phyloP scores from a whole-genome alignment of 2,113 vertebrate species.

The Campylomormyrus numenius region DNA sequence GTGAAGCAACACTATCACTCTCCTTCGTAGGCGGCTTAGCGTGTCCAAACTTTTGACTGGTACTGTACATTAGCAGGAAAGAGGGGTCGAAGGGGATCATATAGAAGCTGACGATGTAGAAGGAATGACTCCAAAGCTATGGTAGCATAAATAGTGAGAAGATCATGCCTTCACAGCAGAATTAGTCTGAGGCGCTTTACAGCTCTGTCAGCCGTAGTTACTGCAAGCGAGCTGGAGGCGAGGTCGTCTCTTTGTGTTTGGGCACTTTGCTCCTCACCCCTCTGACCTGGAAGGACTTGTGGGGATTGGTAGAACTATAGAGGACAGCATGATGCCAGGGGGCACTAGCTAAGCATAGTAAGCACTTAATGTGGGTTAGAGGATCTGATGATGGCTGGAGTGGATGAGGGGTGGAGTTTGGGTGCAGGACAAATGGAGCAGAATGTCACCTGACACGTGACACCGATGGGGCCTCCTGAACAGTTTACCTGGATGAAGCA shows the following conservation, averaged over 20 bases:
- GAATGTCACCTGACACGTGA: background rate
- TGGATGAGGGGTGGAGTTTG: constrained; percentile 34
- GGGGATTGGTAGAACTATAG: background rate
- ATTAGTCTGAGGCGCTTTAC: background rate
- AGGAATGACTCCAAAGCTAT: background rate
- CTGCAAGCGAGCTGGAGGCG: background rate
- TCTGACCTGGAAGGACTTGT: background rate
- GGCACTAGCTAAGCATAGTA: constrained; percentile 42
- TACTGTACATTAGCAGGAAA: background rate
- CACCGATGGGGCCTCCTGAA: background rate
- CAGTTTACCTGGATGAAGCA: background rate
- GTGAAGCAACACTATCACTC: background rate
- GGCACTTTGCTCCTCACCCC: background rate
- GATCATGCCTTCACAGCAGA: background rate
- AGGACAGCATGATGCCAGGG: constrained; percentile 18
- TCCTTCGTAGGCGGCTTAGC: background rate
- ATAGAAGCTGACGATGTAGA: background rate
- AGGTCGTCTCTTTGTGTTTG: background rate
- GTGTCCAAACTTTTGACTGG: background rate
- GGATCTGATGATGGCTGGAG: constrained; percentile 50
- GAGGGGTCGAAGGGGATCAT: background rate
- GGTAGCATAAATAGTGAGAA: background rate
- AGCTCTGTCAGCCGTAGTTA: background rate
- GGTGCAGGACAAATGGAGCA: constrained; percentile 38
- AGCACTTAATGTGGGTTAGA: constrained; percentile 54